Evolutionary conservation across 2,888 invertebrate species (phyloP).

Genomic region (Cosmopolites sordidus): DNA sequence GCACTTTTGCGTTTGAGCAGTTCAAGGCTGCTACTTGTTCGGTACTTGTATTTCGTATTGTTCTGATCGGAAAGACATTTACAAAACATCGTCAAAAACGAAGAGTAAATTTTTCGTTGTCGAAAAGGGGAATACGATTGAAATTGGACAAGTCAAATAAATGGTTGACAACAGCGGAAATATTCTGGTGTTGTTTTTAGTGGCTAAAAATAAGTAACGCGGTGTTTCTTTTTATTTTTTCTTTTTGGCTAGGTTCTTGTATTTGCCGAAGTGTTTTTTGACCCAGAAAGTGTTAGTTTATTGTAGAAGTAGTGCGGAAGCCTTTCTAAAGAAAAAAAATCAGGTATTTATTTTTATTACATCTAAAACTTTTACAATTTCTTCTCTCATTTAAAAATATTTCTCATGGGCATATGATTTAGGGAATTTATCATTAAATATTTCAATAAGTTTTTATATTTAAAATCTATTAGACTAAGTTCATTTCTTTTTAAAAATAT

Average conservation of each 20-base stretch:
- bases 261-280: background rate
- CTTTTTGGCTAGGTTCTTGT: background rate
- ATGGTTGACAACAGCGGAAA: background rate
- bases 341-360: slow-evolving; percentile 2
- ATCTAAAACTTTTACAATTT: too few species aligned
- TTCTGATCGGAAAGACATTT: background rate
- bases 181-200: background rate
- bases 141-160: background rate
- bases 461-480: too few species aligned
- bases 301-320: background rate
- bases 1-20: slow-evolving; percentile 2
- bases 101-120: background rate
- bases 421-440: too few species aligned
- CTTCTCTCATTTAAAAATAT: too few species aligned
- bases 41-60: slow-evolving; percentile 4
- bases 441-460: too few species aligned
- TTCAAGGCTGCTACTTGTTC: slow-evolving; percentile 14
- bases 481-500: too few species aligned
- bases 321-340: too few species aligned
- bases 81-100: too few species aligned
- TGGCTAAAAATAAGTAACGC: background rate
- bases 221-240: background rate
- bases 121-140: background rate
- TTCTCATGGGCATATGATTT: too few species aligned
- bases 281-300: background rate